Evolutionary conservation across 2,888 invertebrate species (phyloP), one percentile per base, ranked within the genome.

Genomic region (Andrena bicolor): DNA sequence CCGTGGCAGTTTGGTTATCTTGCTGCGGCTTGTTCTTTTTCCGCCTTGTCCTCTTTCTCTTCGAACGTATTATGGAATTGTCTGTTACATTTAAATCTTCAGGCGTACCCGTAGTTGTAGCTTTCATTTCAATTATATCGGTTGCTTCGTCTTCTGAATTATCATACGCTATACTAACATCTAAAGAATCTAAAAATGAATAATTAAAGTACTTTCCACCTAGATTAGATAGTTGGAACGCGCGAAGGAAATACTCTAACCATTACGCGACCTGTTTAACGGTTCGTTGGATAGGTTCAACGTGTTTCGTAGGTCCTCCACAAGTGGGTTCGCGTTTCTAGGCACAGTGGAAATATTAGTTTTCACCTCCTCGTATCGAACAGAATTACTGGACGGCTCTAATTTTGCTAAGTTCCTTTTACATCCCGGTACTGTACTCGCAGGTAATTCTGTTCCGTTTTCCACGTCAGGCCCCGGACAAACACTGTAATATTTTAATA

Each of bases 11-110:
- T 2, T 41, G 13, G 5, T 28, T 30, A 80, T 56, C 51, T 28
- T 41, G 65, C 72, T 53, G 70, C 13, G 28, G 35, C 81, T 77
- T 90, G 80, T 60, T 69, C 16, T 63, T 83, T 76, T 63, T 82
- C 77, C 65, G 84, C 6, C 92, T 85, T 13, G 71, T 10, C 10
- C 92, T 85, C 82, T 90, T 92, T 7, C 86, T 89, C 81, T 89
- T 91, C 4, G 26, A 26, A 28, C 5, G 0, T 4, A 63, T 7
- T 0, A 63, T 23, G 49, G 32, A 8, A 5, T 76, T 71, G n/a
- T 86, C 74, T 16, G n/a, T n/a, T n/a, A 61, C 13, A 32, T 72
- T 81, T 32, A 60, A 70, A 51, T 87, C 76, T n/a, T 83, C 83
- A 0, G 73, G 76, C 10, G 68, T 2, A 77, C 61, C 80, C 30